Base-by-base conservation (phyloP, 2,797 vertebrate genomes). In the Sebastiscus tertius region DNA sequence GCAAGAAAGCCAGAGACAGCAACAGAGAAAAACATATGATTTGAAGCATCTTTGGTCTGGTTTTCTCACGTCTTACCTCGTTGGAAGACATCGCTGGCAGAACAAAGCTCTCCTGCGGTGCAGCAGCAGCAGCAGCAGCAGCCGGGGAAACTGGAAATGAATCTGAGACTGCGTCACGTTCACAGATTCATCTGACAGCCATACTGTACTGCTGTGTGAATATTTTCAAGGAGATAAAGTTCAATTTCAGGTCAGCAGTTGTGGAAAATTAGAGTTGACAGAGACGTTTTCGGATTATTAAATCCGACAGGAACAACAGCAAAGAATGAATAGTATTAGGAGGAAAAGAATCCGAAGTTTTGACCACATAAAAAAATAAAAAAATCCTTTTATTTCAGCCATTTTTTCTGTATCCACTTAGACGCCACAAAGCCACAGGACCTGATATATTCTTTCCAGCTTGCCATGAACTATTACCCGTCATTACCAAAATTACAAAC, bases 221-320 rank as follows among this genome's bases (percentile, higher is more conserved):
- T 60, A 69, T 70, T 65, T 86, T 81, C 6, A 77, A 52, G 33
- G 58, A 46, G 75, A 81, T 72, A 27, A 77, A 88, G 90, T 91
- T 91, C 70, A 91, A n/a, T 72, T 87, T 79, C 58, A 72, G 83
- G 72, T 85, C 82, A 88, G 70, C 68, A 76, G 67, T 74, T 75
- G 56, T 75, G 72, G 60, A 39, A 79, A 67, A 71, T 34, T 27
- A 58, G 18, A 68, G 62, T 59, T 62, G 22, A 34, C n/a, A 68
- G 70, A 76, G 55, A 75, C 2, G 0, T 72, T 52, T 73, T 27
- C 8, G 1, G 11, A 8, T 81, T 39, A 20, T 42, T 75, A 4
- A 80, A 61, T 54, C 63, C 36, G 33, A 77, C 75, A 59, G 29
- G 59, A 81, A 36, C 39, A 68, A 49, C 22, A 59, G 42, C 24